These are phyloP conservation scores for Crocuta crocuta DNA, from an alignment of 2,113 vertebrate genomes.

Conservation along the genomic window DNA sequence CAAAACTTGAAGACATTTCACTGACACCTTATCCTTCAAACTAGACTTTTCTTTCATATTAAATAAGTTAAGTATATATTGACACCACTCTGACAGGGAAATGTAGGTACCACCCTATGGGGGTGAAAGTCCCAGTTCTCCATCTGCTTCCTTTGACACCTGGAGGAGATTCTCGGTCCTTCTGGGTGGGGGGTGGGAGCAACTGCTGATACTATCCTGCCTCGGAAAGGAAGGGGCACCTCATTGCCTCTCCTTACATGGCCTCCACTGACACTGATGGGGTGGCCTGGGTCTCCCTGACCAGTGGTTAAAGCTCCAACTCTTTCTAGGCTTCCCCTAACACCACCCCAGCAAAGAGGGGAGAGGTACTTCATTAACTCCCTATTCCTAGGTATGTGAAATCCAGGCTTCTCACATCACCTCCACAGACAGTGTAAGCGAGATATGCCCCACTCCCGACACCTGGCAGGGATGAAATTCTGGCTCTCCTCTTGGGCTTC, in stretches of 20 bases:
- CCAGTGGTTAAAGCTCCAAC: background rate
- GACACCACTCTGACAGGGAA: background rate
- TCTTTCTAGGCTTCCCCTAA: background rate
- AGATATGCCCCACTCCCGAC: background rate
- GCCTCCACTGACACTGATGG: background rate
- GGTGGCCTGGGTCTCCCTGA: background rate
- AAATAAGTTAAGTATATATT: background rate
- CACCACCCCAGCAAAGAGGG: background rate
- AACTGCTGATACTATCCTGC: background rate
- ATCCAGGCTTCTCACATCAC: background rate
- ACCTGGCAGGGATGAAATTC: background rate
- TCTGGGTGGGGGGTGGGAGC: background rate
- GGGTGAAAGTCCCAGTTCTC: background rate
- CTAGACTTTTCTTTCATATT: background rate
- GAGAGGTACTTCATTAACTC: background rate
- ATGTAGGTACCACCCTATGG: background rate
- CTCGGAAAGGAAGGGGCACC: background rate
- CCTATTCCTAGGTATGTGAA: background rate
- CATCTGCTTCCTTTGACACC: background rate
- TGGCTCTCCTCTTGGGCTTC: background rate
- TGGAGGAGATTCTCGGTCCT: background rate
- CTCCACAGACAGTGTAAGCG: background rate
- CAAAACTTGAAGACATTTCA: conserved; percentile 29
- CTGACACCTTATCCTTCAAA: conserved; percentile 26
- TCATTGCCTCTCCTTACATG: background rate